Percentiles rank a stretch among this genome's conserved stretches.
Evolutionary conservation across 2,888 invertebrate genomes (phyloP).

Genomic region (Leptinotarsa haldemani): DNA sequence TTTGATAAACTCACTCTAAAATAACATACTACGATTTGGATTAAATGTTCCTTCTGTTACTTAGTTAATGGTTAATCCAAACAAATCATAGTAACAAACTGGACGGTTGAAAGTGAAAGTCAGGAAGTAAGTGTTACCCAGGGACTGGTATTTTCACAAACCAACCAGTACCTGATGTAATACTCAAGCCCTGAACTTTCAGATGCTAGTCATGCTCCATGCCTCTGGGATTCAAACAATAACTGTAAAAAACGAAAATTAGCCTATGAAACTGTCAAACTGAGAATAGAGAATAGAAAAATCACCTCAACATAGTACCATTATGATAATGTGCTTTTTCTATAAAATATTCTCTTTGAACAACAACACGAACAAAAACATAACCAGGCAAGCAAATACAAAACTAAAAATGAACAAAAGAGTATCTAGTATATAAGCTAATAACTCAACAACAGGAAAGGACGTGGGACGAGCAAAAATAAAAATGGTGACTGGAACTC

Average conservation of each 20-base stretch:
- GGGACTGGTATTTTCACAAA: slow-evolving; percentile 76
- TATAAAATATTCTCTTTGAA: neutral
- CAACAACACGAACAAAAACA: slow-evolving; percentile 50
- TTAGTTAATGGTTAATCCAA: neutral
- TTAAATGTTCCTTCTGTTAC: too few relatives aligned
- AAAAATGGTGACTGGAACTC: slow-evolving; percentile 65
- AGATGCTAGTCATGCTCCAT: slow-evolving; percentile 65
- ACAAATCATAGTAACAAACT: slow-evolving; percentile 32
- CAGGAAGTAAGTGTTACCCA: slow-evolving; percentile 91
- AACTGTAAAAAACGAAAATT: slow-evolving; percentile 57
- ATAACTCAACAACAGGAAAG: slow-evolving; percentile 26
- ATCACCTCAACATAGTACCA: slow-evolving; percentile 11
- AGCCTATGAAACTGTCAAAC: slow-evolving; percentile 37
- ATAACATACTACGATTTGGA: too few relatives aligned
- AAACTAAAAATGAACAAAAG: slow-evolving; percentile 27
- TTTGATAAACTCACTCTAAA: too few relatives aligned
- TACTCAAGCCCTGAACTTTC: slow-evolving; percentile 87
- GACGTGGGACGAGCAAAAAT: slow-evolving; percentile 36
- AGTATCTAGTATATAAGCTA: slow-evolving; percentile 31
- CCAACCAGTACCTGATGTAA: slow-evolving; percentile 99
- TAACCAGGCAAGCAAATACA: slow-evolving; percentile 30
- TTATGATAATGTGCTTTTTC: neutral
- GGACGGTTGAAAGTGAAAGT: slow-evolving; percentile 46
- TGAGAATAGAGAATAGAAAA: slow-evolving; percentile 41
- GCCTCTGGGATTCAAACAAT: slow-evolving; percentile 55